A percentile compares a stretch with the other conserved stretches of the same genome.
Conservation (phyloP, 64 coral and sea anemone genomes). For the Stylophora pistillata region DNA sequence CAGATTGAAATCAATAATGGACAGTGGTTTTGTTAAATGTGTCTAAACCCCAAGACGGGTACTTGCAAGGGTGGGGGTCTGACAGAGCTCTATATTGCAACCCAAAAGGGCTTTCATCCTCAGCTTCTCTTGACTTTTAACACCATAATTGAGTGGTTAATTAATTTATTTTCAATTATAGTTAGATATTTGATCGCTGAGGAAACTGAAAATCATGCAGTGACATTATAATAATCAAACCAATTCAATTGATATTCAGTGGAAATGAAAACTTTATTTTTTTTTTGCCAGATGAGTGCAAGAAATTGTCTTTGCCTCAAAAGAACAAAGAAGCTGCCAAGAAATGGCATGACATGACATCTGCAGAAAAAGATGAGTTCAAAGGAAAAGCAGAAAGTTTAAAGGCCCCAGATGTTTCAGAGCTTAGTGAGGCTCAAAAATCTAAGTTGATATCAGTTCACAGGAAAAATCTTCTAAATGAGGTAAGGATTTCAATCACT, state of each 20-base stretch:
- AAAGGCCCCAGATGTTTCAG: conserved; percentile 46
- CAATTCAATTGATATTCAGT: neutral
- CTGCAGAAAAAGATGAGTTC: conserved; percentile 42
- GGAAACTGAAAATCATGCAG: neutral
- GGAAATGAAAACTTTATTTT: conserved; percentile 1
- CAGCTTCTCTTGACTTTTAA: neutral
- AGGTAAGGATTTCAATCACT: conserved; percentile 27
- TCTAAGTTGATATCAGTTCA: conserved; percentile 47
- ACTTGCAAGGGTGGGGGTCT: neutral
- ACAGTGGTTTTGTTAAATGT: neutral
- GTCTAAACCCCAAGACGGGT: neutral
- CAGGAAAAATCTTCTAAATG: conserved; percentile 48
- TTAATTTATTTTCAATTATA: neutral
- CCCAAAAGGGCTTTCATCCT: neutral
- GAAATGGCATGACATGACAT: conserved; percentile 48
- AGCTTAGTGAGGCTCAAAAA: conserved; percentile 54
- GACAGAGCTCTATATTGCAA: neutral
- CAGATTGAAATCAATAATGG: neutral
- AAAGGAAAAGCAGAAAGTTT: conserved; percentile 55
- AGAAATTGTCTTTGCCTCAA: conserved; percentile 49
- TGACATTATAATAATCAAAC: neutral
- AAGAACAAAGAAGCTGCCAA: conserved; percentile 53
- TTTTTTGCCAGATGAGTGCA: conserved; percentile 49
- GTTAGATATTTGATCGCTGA: neutral
- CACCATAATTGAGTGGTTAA: neutral